Percentiles rank a stretch among this genome's conserved stretches.
Evolutionary conservation across 2,797 vertebrate species (phyloP).

Genomic region (Rhynchonycteris naso): DNA sequence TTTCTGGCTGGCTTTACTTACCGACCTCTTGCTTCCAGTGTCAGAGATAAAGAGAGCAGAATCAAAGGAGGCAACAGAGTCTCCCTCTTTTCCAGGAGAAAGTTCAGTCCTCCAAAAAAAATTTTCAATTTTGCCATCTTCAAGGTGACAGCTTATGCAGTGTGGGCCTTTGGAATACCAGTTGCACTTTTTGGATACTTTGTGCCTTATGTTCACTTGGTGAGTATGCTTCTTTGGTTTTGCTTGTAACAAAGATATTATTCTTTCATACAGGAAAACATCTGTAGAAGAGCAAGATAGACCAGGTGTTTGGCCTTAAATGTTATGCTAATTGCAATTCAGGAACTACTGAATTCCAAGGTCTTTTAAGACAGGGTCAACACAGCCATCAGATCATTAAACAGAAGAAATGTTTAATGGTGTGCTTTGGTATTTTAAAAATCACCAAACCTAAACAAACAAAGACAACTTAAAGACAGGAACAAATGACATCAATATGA

Average conservation of each 20-base stretch:
- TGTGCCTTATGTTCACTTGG: conserved; percentile 98
- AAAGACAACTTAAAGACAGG: not conserved
- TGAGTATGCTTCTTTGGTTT: conserved; percentile 84
- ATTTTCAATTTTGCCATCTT: conserved; percentile 95
- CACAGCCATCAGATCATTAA: not conserved
- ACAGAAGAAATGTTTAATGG: not conserved
- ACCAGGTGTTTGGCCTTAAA: not conserved
- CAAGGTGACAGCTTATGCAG: conserved; percentile 92
- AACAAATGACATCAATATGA: conserved; percentile 22
- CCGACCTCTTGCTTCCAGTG: conserved; percentile 87
- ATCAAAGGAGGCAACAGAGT: conserved; percentile 82
- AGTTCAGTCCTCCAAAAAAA: conserved; percentile 79
- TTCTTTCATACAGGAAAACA: not conserved
- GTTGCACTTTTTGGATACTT: conserved; percentile 97
- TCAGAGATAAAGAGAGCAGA: conserved; percentile 77
- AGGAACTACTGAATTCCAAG: conserved; percentile 32
- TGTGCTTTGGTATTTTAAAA: not conserved
- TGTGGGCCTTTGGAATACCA: conserved; percentile 96
- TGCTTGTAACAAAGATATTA: not conserved
- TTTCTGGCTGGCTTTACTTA: conserved; percentile 95
- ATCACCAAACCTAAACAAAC: not conserved
- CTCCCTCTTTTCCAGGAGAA: conserved; percentile 72
- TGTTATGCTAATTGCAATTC: conserved; percentile 9
- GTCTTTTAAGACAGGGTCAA: conserved; percentile 5
- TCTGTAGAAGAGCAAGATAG: not conserved